Conservation (phyloP, 2,113 vertebrate genomes). For the Hypanus sabinus region DNA sequence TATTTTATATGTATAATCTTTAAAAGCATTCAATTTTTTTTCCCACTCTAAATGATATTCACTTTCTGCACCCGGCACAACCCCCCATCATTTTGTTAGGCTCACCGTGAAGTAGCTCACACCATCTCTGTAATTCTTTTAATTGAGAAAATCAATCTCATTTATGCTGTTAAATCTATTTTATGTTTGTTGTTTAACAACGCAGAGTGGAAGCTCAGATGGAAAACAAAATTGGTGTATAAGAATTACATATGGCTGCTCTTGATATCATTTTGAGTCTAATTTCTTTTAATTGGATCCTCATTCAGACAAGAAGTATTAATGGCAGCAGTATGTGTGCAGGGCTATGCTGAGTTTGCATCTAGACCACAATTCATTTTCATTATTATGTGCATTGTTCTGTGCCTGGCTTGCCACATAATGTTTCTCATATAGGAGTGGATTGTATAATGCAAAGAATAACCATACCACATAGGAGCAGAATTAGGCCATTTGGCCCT, state of each 20-base stretch:
- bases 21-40: not conserved
- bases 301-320: conserved; percentile 22
- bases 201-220: not conserved
- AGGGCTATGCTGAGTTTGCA: not conserved
- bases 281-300: conserved; percentile 25
- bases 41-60: not conserved
- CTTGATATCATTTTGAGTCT: conserved; percentile 1
- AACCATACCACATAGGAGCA: not conserved
- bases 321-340: not conserved
- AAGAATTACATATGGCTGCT: conserved; percentile 24
- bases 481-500: no score
- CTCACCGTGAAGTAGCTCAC: not conserved
- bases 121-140: not conserved
- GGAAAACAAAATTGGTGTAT: not conserved
- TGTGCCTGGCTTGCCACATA: not conserved
- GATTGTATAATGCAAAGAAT: not conserved
- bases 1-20: not conserved
- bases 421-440: not conserved
- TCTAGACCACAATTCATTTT: conserved; percentile 11
- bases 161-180: conserved; percentile 12
- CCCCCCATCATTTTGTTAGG: not conserved
- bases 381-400: not conserved
- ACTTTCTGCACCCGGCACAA: not conserved
- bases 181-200: conserved; percentile 29
- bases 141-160: not conserved